Base-by-base conservation (phyloP, 92 coral and sea anemone species). In the Paramuricea clavata region DNA sequence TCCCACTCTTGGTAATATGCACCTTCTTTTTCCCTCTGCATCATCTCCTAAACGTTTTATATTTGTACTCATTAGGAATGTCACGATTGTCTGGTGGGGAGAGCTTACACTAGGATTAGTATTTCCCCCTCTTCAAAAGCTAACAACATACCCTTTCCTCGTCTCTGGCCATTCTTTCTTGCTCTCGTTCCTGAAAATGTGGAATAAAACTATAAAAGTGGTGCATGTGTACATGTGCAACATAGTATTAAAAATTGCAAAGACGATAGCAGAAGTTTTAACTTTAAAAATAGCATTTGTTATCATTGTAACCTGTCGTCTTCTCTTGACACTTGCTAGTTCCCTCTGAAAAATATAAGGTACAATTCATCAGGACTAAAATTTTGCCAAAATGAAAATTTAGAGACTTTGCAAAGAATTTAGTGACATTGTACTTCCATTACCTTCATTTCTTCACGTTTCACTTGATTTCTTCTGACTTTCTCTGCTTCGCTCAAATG, bases 21-120 rank as follows among this genome's bases (percentile, higher is more conserved):
- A 16, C 96, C 87, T 76, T 96, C 99, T 73, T 96, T 96, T 21
- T 96, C 99, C 76, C 99, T 87, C 87, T 96, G 99, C 85, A 96
- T 92, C 64, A 92, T 87, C 91, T 96, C 99, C 99, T 96, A 64
- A 49, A 42, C 74, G 22, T 49, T 7, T 0, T 35, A 59, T 21
- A 41, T 11, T 32, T 33, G 23, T 2, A n/a, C 61, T 7, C 13
- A n/a, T 69, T 12, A 47, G 43, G 26, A n/a, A n/a, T n/a, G n/a
- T n/a, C n/a, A n/a, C n/a, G n/a, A n/a, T n/a, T n/a, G n/a, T n/a
- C n/a, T n/a, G n/a, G n/a, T n/a, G n/a, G n/a, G n/a, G n/a, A n/a
- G n/a, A n/a, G n/a, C n/a, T n/a, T n/a, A n/a, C n/a, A n/a, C n/a
- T n/a, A n/a, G n/a, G n/a, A n/a, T n/a, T n/a, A n/a, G n/a, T n/a